Evolutionary conservation across 2,888 invertebrate genomes (phyloP).

Genomic region (Sarcophaga rosellei): DNA sequence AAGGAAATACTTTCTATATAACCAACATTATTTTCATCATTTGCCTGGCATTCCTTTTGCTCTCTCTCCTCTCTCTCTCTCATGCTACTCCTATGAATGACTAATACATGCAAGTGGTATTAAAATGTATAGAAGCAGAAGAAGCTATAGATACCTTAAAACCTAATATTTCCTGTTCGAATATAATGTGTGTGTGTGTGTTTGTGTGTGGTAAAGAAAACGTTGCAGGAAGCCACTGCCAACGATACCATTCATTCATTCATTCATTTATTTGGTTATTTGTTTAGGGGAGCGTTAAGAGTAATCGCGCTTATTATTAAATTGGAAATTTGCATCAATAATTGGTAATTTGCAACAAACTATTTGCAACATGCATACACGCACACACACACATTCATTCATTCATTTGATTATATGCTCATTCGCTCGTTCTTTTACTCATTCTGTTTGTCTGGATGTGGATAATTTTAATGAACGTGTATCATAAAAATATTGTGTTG

Average conservation of each 20-base stretch:
- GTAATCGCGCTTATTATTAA: constrained; percentile 68
- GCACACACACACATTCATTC: background rate
- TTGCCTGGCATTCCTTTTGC: background rate
- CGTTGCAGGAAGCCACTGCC: background rate
- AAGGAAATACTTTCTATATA: background rate
- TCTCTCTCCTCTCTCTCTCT: background rate
- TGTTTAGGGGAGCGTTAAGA: constrained; percentile 58
- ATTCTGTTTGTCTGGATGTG: background rate
- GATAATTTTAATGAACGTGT: background rate
- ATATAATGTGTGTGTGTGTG: background rate
- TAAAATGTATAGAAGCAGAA: background rate
- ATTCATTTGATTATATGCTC: background rate
- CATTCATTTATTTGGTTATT: constrained; percentile 48
- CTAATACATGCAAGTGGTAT: background rate
- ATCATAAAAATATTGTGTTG: background rate
- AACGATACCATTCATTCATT: background rate
- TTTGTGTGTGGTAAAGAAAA: background rate
- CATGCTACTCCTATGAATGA: background rate
- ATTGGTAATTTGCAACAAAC: constrained; percentile 68
- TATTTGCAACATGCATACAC: background rate
- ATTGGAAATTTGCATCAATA: constrained; percentile 71
- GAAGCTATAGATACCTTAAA: background rate
- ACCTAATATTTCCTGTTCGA: constrained; percentile 4
- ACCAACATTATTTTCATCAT: background rate
- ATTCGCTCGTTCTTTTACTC: no score